Conservation (phyloP, 2,888 invertebrate genomes). For the Netelia melanura region DNA sequence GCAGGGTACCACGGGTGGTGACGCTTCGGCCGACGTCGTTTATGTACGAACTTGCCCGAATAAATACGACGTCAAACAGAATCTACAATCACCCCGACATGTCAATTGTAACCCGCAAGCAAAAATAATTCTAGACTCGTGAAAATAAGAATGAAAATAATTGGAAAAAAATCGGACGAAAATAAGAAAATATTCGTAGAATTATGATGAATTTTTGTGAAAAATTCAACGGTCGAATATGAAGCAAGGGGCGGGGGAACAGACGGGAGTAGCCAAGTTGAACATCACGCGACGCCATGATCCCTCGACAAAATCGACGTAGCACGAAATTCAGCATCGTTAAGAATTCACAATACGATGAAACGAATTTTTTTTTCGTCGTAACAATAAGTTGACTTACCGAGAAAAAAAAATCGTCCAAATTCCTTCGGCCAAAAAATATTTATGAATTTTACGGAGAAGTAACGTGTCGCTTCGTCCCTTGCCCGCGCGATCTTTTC, state of each 20-base stretch:
- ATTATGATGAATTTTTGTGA: not conserved
- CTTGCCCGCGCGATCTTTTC: constrained; percentile 63
- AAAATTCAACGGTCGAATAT: not conserved
- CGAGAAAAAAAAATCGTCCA: constrained; percentile 8
- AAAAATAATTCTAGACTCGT: not conserved
- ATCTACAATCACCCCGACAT: constrained; percentile 2
- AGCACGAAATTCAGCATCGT: constrained; percentile 8
- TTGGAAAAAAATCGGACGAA: not conserved
- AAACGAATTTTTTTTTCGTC: not conserved
- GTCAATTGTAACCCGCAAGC: constrained; percentile 9
- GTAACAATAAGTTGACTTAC: constrained; percentile 28
- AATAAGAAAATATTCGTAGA: not conserved
- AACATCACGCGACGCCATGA: constrained; percentile 68
- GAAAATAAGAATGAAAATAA: not conserved
- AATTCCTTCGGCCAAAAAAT: not conserved
- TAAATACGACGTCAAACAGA: constrained; percentile 54
- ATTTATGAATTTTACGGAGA: not conserved
- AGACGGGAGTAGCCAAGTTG: constrained; percentile 9
- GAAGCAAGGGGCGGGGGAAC: not conserved
- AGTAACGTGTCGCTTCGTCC: constrained; percentile 25
- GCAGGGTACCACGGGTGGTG: constrained; percentile 40
- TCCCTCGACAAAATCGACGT: constrained; percentile 56
- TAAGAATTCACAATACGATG: not conserved
- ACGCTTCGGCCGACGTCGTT: constrained; percentile 35
- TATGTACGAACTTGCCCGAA: constrained; percentile 41